These are phyloP conservation scores for Pristionchus mayeri DNA, from an alignment of 2,888 invertebrate species.

Conservation along the genomic window DNA sequence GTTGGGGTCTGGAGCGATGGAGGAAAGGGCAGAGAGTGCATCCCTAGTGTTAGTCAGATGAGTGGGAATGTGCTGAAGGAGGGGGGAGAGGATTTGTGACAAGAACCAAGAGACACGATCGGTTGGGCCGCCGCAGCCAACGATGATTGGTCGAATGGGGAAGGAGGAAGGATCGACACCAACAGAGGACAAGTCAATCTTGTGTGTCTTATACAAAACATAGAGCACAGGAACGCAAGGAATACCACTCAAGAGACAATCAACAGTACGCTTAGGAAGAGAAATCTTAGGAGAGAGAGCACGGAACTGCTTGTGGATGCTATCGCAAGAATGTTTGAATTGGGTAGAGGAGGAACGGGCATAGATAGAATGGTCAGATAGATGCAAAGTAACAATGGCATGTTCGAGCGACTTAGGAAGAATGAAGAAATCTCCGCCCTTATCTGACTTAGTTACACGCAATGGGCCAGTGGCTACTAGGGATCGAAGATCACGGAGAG, in stretches of 20 bases:
- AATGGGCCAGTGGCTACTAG: neutral
- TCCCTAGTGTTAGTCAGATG: neutral
- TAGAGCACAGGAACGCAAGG: constrained; percentile 20
- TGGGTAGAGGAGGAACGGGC: neutral
- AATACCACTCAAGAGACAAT: neutral
- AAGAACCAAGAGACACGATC: constrained; percentile 40
- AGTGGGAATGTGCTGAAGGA: neutral
- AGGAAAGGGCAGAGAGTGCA: neutral
- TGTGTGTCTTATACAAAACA: constrained; percentile 24
- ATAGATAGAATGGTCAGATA: constrained; percentile 12
- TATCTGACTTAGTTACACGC: constrained; percentile 15
- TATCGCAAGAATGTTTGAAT: neutral
- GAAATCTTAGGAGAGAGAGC: neutral
- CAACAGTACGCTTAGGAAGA: neutral
- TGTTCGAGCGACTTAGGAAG: neutral
- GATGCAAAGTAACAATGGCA: neutral
- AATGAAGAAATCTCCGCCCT: constrained; percentile 36
- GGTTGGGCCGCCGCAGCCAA: constrained; percentile 34
- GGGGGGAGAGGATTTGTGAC: neutral
- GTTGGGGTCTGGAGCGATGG: neutral
- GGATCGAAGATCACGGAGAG: neutral
- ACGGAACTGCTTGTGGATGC: neutral
- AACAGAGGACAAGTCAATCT: neutral
- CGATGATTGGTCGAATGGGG: constrained; percentile 23
- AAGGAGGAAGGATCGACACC: neutral